Base-by-base conservation (phyloP, 1,140 invertebrate species). In the Phymorhynchus buccinoides region DNA sequence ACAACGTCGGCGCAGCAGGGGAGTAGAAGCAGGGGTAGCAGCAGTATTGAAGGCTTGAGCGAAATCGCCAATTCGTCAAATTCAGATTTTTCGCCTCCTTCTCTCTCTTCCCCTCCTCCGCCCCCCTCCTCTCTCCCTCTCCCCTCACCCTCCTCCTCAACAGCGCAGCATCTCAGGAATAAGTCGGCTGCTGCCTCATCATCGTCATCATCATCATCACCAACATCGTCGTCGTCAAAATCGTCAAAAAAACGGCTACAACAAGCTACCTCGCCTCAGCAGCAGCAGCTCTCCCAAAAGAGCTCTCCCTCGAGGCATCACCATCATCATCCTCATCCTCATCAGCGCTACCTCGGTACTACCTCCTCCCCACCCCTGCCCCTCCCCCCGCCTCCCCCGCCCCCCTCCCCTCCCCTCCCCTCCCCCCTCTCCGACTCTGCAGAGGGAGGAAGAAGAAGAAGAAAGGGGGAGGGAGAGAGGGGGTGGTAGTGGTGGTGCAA, bases 301-400 rank as follows among this genome's bases (percentile, higher is more conserved):
- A 39, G 35, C 22, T 32, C 48, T 83, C 62, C 62, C 56, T n/a
- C n/a, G n/a, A 66, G 81, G 62, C 81, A 83, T 83, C 81, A n/a
- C n/a, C n/a, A n/a, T n/a, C n/a, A n/a, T n/a, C n/a, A n/a, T n/a
- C n/a, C n/a, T n/a, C n/a, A n/a, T n/a, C n/a, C n/a, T n/a, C n/a
- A n/a, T n/a, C n/a, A n/a, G n/a, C n/a, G 66, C 81, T 83, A 83
- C 81, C 81, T 48, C 80, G 52, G n/a, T n/a, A n/a, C 80, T 56
- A 56, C 56, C n/a, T 32, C 32, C 30, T 41, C 39, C 30, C 81
- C 32, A 14, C 81, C 52, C 30, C 80, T 35, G 16, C 80, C 80
- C 37, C 52, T 32, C 2, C 80, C 80, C 27, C 80, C 52, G 12
- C 80, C 62, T 9, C 81, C 62, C 81, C 81, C 30, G n/a, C 66